phyloP scores from a whole-genome alignment of 1,140 invertebrate genomes.

The Tribolium madens region DNA sequence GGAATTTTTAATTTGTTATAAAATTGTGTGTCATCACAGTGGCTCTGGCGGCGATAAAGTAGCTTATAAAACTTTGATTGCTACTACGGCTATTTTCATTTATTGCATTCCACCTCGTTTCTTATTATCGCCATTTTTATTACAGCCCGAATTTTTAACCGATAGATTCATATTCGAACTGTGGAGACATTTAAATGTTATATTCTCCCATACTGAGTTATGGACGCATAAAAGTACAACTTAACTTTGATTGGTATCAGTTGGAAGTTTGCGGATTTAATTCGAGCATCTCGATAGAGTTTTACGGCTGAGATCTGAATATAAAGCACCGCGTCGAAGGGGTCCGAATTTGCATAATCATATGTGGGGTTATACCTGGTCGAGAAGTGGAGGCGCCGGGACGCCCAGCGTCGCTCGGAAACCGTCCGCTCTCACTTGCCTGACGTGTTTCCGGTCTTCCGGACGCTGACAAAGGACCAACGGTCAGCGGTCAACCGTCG shows the following conservation, averaged over 20 bases:
- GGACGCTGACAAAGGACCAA: slow-evolving; percentile 42
- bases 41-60: slow-evolving; percentile 16
- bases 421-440: slow-evolving; percentile 42
- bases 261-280: slow-evolving; percentile 55
- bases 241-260: slow-evolving; percentile 58
- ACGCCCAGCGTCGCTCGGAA: slow-evolving; percentile 42
- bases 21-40: slow-evolving; percentile 33
- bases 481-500: slow-evolving; percentile 52
- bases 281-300: slow-evolving; percentile 46
- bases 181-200: slow-evolving; percentile 48
- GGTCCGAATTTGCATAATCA: slow-evolving; percentile 53
- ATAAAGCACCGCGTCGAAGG: slow-evolving; percentile 44
- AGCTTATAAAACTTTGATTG: slow-evolving; percentile 56
- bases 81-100: slow-evolving; percentile 53
- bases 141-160: slow-evolving; percentile 47
- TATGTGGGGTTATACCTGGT: slow-evolving; percentile 51
- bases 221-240: slow-evolving; percentile 55
- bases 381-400: background rate
- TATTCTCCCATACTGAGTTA: slow-evolving; percentile 52
- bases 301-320: slow-evolving; percentile 49
- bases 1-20: slow-evolving; percentile 49
- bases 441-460: slow-evolving; percentile 47
- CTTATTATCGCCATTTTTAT: slow-evolving; percentile 55
- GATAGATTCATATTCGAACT: slow-evolving; percentile 51
- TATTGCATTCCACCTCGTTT: slow-evolving; percentile 55